Evolutionary conservation across 2,888 invertebrate species (phyloP).

Genomic region (Lasioglossum malachurum): DNA sequence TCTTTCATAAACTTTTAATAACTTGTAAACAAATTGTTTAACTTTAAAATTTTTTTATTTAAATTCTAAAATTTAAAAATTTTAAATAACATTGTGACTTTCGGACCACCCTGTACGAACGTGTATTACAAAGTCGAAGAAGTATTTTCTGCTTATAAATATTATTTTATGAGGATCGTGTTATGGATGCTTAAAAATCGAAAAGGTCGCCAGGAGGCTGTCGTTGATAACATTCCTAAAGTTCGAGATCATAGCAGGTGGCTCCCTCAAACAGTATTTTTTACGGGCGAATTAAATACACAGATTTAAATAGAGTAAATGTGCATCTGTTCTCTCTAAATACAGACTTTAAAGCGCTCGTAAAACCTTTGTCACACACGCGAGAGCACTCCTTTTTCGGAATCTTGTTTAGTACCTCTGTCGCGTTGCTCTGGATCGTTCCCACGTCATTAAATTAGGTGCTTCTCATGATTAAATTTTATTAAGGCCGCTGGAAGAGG

Average conservation of each 20-base stretch:
- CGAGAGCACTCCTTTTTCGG: not conserved
- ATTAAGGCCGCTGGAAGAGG: not conserved
- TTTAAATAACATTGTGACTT: too few species aligned
- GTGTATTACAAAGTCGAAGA: too few species aligned
- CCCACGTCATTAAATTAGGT: not conserved
- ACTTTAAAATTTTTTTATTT: too few species aligned
- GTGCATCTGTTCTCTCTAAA: slow-evolving; percentile 2
- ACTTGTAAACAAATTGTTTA: too few species aligned
- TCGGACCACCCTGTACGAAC: too few species aligned
- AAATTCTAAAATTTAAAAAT: too few species aligned
- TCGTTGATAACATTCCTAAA: not conserved
- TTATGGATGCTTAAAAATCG: not conserved
- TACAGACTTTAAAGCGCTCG: not conserved
- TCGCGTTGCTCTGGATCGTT: slow-evolving; percentile 2
- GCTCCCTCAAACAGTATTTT: not conserved
- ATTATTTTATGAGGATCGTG: too few species aligned
- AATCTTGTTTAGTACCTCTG: not conserved
- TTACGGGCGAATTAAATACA: not conserved
- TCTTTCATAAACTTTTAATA: too few species aligned
- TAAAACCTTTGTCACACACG: slow-evolving; percentile 1
- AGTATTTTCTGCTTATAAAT: too few species aligned
- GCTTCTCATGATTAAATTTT: not conserved
- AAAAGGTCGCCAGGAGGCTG: not conserved
- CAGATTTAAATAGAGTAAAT: not conserved
- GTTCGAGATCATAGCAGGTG: not conserved